A percentile compares a stretch with the other conserved stretches of the same genome.
Conservation (phyloP, 2,797 vertebrate species). For the Sebastes nivosus region DNA sequence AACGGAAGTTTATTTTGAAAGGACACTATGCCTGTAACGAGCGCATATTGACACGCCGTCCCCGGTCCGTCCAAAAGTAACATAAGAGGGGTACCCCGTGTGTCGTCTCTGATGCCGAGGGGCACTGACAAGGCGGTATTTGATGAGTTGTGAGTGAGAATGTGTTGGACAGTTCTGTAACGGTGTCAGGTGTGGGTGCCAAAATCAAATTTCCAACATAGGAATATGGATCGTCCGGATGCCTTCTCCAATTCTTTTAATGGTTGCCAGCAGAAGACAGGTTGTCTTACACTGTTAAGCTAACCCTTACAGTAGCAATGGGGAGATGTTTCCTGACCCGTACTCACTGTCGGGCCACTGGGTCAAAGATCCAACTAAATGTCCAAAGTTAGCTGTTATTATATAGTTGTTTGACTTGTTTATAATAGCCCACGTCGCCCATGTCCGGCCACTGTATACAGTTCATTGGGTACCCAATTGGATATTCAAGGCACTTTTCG, state of each 20-base stretch:
- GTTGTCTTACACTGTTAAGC: not conserved
- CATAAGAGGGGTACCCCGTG: no score
- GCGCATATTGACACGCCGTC: fast-evolving
- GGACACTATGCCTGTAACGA: no score
- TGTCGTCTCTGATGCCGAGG: no score
- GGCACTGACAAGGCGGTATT: no score
- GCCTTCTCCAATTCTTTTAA: not conserved
- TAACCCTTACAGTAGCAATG: not conserved
- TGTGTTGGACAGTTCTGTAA: not conserved
- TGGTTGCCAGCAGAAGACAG: not conserved
- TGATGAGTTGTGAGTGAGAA: not conserved
- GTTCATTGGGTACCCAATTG: no score
- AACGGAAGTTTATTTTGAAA: no score
- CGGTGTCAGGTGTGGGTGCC: not conserved
- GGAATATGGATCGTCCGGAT: not conserved
- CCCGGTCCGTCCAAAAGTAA: no score
- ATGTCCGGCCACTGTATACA: no score
- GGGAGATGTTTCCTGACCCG: not conserved
- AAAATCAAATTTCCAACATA: not conserved
- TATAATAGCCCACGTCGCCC: no score
- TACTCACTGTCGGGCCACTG: not conserved
- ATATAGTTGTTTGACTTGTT: no score
- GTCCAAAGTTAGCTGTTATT: no score
- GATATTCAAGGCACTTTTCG: no score
- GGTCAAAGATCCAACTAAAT: not conserved